Percentiles rank a stretch among this genome's conserved stretches.
These are phyloP conservation scores for Centropristis striata DNA, from an alignment of 2,113 vertebrate species.

Conservation along the genomic window DNA sequence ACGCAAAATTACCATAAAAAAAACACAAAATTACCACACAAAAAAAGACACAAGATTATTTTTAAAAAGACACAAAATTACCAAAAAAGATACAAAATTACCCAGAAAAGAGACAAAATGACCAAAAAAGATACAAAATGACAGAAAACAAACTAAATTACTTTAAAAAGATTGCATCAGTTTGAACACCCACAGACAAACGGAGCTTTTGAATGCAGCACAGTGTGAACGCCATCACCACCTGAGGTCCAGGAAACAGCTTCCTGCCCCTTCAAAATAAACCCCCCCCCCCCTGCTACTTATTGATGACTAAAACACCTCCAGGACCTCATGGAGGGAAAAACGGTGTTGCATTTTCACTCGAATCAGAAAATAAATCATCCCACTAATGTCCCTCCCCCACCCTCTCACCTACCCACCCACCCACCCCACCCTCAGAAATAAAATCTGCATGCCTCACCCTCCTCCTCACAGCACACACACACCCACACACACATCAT, in stretches of 20 bases:
- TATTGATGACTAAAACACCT: slow-evolving; percentile 12
- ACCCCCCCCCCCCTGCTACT: slow-evolving; percentile 20
- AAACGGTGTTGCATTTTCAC: slow-evolving; percentile 45
- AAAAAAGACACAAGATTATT: too few species aligned
- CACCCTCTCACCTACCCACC: slow-evolving; percentile 7
- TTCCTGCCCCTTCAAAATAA: slow-evolving; percentile 55
- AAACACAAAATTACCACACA: too few species aligned
- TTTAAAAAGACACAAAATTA: too few species aligned
- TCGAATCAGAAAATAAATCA: slow-evolving; percentile 51
- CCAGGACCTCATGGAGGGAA: slow-evolving; percentile 47
- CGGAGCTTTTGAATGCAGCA: slow-evolving; percentile 16
- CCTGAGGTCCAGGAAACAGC: slow-evolving; percentile 53
- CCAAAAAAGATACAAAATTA: too few species aligned
- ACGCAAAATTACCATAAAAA: too few species aligned
- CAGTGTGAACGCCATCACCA: slow-evolving; percentile 4
- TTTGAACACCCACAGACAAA: slow-evolving; percentile 79
- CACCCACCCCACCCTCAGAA: slow-evolving; percentile 21
- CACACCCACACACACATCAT: slow-evolving; percentile 3
- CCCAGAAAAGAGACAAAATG: too few species aligned
- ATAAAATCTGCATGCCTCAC: slow-evolving; percentile 62
- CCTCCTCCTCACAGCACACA: neutral
- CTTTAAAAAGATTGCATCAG: too few species aligned
- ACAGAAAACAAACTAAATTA: too few species aligned
- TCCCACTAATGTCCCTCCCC: slow-evolving; percentile 73
- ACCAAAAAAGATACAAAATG: too few species aligned